phyloP scores from a whole-genome alignment of 2,113 vertebrate genomes.

The Pterocles gutturalis region DNA sequence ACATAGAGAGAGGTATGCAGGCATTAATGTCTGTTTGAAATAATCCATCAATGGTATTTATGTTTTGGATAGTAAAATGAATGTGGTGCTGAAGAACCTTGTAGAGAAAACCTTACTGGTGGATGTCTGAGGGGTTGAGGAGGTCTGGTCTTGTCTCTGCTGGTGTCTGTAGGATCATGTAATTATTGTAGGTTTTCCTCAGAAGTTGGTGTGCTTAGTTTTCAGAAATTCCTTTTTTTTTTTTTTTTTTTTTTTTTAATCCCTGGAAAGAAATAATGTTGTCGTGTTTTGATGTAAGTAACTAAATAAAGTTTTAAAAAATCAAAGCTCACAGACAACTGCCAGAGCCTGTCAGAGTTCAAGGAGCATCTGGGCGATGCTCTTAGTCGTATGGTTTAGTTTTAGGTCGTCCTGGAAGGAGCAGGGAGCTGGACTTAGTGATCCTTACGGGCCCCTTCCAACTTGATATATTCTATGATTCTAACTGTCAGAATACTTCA shows the following conservation, averaged over 20 bases:
- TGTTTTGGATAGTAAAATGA: not conserved
- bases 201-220: not conserved
- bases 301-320: not conserved
- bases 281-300: not conserved
- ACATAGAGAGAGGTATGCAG: not conserved
- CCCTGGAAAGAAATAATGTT: fast-evolving
- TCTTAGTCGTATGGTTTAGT: not conserved
- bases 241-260: no score
- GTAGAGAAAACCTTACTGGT: not conserved
- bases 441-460: not conserved
- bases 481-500: not conserved
- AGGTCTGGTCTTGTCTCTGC: not conserved
- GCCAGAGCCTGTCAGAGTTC: not conserved
- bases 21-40: not conserved
- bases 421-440: not conserved
- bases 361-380: not conserved
- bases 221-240: not conserved
- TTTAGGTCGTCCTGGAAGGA: not conserved
- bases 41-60: not conserved
- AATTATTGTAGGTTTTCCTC: not conserved
- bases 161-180: not conserved
- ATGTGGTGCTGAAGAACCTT: not conserved
- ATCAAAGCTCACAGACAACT: not conserved
- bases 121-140: not conserved
- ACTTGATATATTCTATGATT: not conserved